These are phyloP conservation scores for Scyliorhinus canicula DNA, from an alignment of 2,797 vertebrate genomes.

Conservation along the genomic window DNA sequence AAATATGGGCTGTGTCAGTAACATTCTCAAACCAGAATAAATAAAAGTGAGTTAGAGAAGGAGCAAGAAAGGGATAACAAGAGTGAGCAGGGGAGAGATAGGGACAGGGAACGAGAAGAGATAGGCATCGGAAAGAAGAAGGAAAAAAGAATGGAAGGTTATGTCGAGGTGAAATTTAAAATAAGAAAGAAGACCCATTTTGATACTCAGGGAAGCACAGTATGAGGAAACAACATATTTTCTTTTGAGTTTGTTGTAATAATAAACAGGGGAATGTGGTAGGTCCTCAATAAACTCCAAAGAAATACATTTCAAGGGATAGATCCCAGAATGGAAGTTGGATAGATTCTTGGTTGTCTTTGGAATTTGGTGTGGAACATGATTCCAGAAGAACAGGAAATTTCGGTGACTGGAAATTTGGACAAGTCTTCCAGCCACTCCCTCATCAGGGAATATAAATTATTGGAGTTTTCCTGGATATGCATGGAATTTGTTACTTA, in stretches of 20 bases:
- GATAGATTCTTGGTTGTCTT: too few relatives aligned
- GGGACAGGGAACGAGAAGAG: not conserved
- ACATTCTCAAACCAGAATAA: not conserved
- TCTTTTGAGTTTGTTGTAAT: not conserved
- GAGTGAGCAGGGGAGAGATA: too few relatives aligned
- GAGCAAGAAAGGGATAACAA: too few relatives aligned
- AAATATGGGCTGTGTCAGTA: not conserved
- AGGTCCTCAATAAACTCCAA: not conserved
- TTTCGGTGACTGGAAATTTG: too few relatives aligned
- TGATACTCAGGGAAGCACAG: not conserved
- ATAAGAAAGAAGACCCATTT: not conserved
- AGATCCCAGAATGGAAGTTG: not conserved
- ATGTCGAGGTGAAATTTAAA: not conserved
- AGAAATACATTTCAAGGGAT: not conserved
- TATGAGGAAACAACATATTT: too few relatives aligned
- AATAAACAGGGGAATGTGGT: not conserved
- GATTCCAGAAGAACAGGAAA: too few relatives aligned
- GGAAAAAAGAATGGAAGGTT: not conserved
- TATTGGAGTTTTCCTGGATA: too few relatives aligned
- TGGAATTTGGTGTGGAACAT: too few relatives aligned
- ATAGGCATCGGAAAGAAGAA: not conserved
- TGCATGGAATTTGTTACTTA: too few relatives aligned
- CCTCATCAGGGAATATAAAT: too few relatives aligned
- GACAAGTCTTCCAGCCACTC: too few relatives aligned
- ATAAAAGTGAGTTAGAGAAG: too few relatives aligned